These are phyloP conservation scores for Illadopsis cleaveri DNA, from an alignment of 2,113 vertebrate genomes.

Conservation along the genomic window DNA sequence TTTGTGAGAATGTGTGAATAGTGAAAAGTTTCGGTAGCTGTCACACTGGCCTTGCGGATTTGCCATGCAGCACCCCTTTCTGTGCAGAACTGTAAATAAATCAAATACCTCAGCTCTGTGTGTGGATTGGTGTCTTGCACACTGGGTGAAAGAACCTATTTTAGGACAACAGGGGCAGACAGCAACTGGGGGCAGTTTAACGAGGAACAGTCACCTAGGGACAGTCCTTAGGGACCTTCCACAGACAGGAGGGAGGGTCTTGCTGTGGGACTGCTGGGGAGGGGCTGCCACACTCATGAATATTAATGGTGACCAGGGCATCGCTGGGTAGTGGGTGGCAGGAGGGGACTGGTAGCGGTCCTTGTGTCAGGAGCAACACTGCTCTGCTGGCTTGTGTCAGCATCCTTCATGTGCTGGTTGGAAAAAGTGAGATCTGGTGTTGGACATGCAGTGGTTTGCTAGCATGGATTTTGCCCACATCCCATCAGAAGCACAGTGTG, in stretches of 20 bases:
- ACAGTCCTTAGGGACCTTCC: not conserved
- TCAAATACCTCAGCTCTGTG: not conserved
- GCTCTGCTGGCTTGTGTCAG: fast-evolving
- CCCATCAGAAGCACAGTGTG: not conserved
- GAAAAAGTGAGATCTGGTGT: not conserved
- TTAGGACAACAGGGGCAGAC: not conserved
- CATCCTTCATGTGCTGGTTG: not conserved
- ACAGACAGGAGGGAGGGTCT: not conserved
- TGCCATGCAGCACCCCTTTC: not conserved
- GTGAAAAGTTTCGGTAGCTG: not conserved
- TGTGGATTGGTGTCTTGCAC: not conserved
- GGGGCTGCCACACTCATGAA: not conserved
- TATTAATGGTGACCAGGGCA: not conserved
- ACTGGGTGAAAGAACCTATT: not conserved
- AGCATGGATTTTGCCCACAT: not conserved
- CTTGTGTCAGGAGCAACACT: fast-evolving
- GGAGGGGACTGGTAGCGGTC: not conserved
- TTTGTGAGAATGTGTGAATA: not conserved
- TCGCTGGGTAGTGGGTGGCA: not conserved
- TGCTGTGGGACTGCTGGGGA: not conserved
- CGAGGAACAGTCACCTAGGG: fast-evolving
- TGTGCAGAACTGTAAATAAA: not conserved
- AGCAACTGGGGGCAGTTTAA: not conserved
- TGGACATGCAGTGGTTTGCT: not conserved
- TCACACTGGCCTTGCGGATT: not conserved